Conservation (phyloP, 2,888 invertebrate species). For the Scaptomyza flava region DNA sequence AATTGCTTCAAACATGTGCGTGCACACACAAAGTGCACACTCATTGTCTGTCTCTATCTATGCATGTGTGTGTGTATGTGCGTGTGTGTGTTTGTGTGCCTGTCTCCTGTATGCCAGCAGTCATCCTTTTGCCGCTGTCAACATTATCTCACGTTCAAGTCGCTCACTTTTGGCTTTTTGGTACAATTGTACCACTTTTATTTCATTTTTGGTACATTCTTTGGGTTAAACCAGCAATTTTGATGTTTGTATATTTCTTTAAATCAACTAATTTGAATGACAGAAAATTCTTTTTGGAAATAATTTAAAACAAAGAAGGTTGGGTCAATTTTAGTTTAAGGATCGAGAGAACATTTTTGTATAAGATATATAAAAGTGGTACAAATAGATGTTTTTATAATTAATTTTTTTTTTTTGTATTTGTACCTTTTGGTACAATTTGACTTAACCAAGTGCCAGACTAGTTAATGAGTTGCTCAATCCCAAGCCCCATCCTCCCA, state of each 20-base stretch:
- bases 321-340: no score
- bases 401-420: not conserved
- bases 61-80: constrained; percentile 9
- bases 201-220: no score
- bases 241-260: no score
- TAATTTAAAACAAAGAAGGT: no score
- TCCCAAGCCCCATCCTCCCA: constrained; percentile 29
- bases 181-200: not conserved
- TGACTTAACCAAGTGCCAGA: constrained; percentile 52
- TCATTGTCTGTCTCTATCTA: constrained; percentile 34
- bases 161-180: not conserved
- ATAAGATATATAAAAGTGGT: no score
- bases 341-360: no score
- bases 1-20: constrained; percentile 78
- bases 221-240: no score
- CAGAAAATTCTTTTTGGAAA: no score
- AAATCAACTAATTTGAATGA: no score
- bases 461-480: constrained; percentile 65
- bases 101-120: constrained; percentile 25
- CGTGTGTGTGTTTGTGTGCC: constrained; percentile 10
- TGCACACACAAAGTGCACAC: constrained; percentile 41
- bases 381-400: no score
- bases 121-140: constrained; percentile 64
- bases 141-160: constrained; percentile 71
- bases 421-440: not conserved